phyloP scores from a whole-genome alignment of 2,113 vertebrate species.

The Ptychochromis oligacanthus region DNA sequence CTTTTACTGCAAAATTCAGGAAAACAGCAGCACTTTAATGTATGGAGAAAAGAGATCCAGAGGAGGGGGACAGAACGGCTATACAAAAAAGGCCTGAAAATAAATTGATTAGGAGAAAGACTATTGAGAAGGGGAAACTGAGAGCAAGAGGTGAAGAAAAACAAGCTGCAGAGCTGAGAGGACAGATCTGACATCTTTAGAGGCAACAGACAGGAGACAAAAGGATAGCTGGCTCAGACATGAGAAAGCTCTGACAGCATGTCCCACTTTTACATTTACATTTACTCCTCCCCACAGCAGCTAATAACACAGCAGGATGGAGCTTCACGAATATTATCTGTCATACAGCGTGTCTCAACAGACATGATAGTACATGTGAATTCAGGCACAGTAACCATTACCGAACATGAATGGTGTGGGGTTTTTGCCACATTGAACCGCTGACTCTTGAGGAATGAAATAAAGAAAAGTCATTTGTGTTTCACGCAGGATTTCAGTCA shows the following conservation, averaged over 20 bases:
- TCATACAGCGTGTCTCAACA: not conserved
- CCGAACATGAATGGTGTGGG: not conserved
- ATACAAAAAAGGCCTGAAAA: not conserved
- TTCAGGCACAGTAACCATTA: conserved; percentile 13
- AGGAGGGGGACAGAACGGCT: not conserved
- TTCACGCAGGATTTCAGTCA: conserved; percentile 34
- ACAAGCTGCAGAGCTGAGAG: not conserved
- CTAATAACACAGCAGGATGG: not conserved
- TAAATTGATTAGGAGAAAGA: not conserved
- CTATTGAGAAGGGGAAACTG: not conserved
- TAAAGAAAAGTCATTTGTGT: conserved; percentile 19
- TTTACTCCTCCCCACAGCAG: conserved; percentile 3
- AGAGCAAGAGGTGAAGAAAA: not conserved
- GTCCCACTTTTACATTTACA: not conserved
- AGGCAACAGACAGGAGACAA: conserved; percentile 12
- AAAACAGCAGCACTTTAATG: not conserved
- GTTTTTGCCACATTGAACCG: not conserved
- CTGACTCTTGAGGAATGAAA: conserved; percentile 17
- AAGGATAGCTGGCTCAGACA: conserved; percentile 3
- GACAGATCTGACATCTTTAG: not conserved
- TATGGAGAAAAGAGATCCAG: not conserved
- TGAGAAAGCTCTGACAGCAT: conserved; percentile 8
- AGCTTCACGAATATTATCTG: not conserved
- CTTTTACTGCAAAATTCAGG: not conserved
- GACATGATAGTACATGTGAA: not conserved